A percentile compares a stretch with the other conserved stretches of the same genome.
Conservation (phyloP, 2,797 vertebrate species). For the Falco columbarius region DNA sequence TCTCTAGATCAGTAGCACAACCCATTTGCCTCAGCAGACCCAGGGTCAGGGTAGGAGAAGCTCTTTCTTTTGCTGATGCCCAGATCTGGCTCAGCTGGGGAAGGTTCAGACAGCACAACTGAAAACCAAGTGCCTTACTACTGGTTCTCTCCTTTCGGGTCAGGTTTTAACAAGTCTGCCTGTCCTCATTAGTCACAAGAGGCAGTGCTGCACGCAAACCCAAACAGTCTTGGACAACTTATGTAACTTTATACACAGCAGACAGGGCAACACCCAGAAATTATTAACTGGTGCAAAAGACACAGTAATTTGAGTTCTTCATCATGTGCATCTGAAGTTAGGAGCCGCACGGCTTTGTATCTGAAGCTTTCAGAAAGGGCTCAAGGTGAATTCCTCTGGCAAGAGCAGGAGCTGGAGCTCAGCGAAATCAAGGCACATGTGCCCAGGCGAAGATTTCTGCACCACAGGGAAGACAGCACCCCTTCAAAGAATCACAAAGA, state of each 20-base stretch:
- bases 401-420: background rate
- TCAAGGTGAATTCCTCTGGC: background rate
- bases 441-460: background rate
- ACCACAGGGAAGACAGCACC: background rate
- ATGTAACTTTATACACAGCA: background rate
- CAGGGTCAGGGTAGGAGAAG: background rate
- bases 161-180: background rate
- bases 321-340: rapidly evolving
- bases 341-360: background rate
- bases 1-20: background rate
- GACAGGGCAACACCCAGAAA: background rate
- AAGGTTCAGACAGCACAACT: background rate
- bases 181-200: background rate
- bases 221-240: background rate
- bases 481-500: too few species aligned
- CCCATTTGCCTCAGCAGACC: background rate
- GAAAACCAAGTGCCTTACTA: rapidly evolving
- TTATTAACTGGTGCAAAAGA: background rate
- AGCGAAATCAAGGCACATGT: background rate
- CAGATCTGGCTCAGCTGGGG: background rate
- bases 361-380: background rate
- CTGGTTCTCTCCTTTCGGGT: background rate
- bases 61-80: background rate
- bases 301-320: background rate
- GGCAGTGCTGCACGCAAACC: background rate